Percentiles rank a stretch among this genome's conserved stretches.
phyloP scores from a whole-genome alignment of 64 coral and sea anemone species.

The Pocillopora verrucosa region DNA sequence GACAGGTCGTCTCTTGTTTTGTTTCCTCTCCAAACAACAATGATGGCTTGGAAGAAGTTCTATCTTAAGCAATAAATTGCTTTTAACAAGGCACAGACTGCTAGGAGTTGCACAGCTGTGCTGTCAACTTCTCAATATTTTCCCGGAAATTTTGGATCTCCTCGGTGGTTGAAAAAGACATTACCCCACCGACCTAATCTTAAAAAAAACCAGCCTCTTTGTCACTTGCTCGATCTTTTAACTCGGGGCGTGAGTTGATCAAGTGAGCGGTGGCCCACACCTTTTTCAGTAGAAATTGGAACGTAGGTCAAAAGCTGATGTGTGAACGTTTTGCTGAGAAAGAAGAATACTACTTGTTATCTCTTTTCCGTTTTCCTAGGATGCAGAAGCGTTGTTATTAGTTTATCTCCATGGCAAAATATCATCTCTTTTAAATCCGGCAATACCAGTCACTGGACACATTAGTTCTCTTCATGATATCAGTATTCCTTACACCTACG shows the following conservation, averaged over 20 bases:
- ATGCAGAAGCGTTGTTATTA: too few relatives aligned
- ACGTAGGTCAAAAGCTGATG: too few relatives aligned
- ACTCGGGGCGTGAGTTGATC: too few relatives aligned
- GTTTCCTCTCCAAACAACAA: constrained; percentile 32
- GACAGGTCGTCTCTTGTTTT: not conserved
- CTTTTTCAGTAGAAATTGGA: too few relatives aligned
- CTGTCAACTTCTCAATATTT: not conserved
- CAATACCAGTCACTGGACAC: not conserved
- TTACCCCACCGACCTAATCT: too few relatives aligned
- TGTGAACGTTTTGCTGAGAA: too few relatives aligned
- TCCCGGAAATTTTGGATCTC: not conserved
- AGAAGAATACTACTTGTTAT: too few relatives aligned
- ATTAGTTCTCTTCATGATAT: not conserved
- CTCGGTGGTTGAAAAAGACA: not conserved
- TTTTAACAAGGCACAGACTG: constrained; percentile 8
- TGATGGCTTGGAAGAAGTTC: not conserved
- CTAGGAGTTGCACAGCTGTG: not conserved
- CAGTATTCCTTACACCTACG: not conserved
- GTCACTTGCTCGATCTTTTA: too few relatives aligned
- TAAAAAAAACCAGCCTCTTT: too few relatives aligned
- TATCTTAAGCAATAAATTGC: not conserved
- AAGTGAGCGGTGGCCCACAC: too few relatives aligned
- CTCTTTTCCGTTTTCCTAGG: too few relatives aligned
- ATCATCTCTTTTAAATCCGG: not conserved
- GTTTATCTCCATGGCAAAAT: not conserved